These are phyloP conservation scores for Neria commutata DNA, from an alignment of 2,888 invertebrate genomes.

Conservation along the genomic window DNA sequence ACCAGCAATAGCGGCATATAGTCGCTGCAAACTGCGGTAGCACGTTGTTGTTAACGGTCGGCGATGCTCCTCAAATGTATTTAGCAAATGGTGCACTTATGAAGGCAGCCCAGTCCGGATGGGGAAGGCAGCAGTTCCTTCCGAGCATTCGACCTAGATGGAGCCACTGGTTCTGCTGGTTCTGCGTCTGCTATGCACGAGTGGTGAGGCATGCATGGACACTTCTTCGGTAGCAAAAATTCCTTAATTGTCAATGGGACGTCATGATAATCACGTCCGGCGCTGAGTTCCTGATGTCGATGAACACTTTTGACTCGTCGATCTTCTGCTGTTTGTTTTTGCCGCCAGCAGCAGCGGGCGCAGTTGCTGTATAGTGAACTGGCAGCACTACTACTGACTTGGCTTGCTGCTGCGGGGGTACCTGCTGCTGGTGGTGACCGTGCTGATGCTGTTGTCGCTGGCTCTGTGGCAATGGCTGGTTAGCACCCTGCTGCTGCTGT, in stretches of 20 bases:
- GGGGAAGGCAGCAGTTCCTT: too few species aligned
- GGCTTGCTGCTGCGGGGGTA: conserved; percentile 28
- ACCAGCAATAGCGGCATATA: too few species aligned
- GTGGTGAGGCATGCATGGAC: too few species aligned
- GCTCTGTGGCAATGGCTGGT: neutral
- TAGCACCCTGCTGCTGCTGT: conserved; percentile 20
- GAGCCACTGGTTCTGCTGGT: too few species aligned
- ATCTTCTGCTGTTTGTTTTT: conserved; percentile 42
- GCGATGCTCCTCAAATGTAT: too few species aligned
- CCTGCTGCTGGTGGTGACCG: conserved; percentile 36
- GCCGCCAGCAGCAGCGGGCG: conserved; percentile 16
- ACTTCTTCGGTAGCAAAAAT: too few species aligned
- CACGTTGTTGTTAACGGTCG: too few species aligned
- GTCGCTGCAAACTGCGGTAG: too few species aligned
- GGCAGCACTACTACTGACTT: conserved; percentile 31
- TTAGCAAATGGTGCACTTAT: too few species aligned
- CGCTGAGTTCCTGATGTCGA: conserved; percentile 86
- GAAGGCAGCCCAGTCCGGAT: too few species aligned
- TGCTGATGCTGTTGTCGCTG: conserved; percentile 15
- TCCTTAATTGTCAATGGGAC: conserved; percentile 72
- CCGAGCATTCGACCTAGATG: too few species aligned
- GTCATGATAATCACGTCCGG: conserved; percentile 85
- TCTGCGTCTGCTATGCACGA: too few species aligned
- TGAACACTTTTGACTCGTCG: conserved; percentile 70
- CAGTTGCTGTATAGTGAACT: conserved; percentile 20